Evolutionary conservation across 2,888 invertebrate genomes (phyloP), one percentile per base, ranked within the genome.

Genomic region (Hirtodrosophila alboralis): DNA sequence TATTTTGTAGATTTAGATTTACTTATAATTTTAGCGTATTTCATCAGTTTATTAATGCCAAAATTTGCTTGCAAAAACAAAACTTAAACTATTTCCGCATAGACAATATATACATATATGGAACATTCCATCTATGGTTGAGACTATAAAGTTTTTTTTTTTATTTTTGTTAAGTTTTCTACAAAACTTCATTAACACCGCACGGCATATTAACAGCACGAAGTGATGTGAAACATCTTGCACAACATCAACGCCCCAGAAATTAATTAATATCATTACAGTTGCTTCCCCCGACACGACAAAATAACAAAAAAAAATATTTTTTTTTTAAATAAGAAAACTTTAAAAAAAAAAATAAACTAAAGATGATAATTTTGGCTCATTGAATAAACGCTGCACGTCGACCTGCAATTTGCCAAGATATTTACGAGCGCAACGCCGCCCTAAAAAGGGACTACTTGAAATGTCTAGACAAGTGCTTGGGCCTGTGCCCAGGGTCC

Each of bases 381-480:
- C 72, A 70, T 64, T 79, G 47, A 48, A 44, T 59, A 79, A 52
- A 65, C 76, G 63, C 28, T 34, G 73, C 81, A 81, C 81, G 78
- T 72, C 59, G 37, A 9, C 27, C 59, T 64, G 80, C 69, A 81
- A 84, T 81, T 80, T 81, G 84, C 81, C 75, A 77, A 80, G 75
- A 73, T 71, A 84, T 81, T 81, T 84, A 81, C 75, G 84, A 84
- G 75, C 70, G 28, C 59, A 52, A 79, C 83, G 73, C 70, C 58
- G 58, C 70, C 75, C 80, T 53, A 48, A 66, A 71, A 65, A 69
- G 59, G 54, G 37, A 23, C 2, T 2, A 7, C 21, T 34, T 28
- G 34, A 45, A 44, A 44, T 10, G 56, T 58, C 60, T 56, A 60
- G 45, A 51, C 60, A 57, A 57, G 54, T 60, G 58, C 58, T 56